Base-by-base conservation (phyloP, 2,797 vertebrate species). In the Sandelia bainsii region DNA sequence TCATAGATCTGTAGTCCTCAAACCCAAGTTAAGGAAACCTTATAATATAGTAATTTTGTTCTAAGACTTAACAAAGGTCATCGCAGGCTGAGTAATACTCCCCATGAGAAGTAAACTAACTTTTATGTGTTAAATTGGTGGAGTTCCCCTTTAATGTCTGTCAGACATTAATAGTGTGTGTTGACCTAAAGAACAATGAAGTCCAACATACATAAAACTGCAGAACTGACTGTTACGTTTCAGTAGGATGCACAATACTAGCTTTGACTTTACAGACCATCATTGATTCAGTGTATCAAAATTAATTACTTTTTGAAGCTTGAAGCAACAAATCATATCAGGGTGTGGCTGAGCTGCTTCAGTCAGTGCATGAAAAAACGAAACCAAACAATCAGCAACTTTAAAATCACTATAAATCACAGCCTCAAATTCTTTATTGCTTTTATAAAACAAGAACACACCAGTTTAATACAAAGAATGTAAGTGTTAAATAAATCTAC, bases 391-490 rank as follows among this genome's bases (percentile, higher is more conserved):
- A 63, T 59, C 52, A 27, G 34, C 52, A 48, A 16, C 48, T 51
- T 71, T 29, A 59, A 48, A 78, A 48, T 73, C 22, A 23, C 42
- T 37, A 8, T 65, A 69, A 82, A 69, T 69, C 49, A 58, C 49
- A 25, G 16, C 19, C 19, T 69, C 27, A 56, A 22, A 46, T 45
- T 52, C 3, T 76, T 72, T 80, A 74, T 48, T 42, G 60, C 65
- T 60, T 69, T 59, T 20, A 49, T 62, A 32, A 79, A 75, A 69
- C 22, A 66, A 46, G 46, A 50, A 62, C 20, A 54, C n/a, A 59
- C 9, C 16, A 34, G 40, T 57, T 63, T 37, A 37, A 64, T 48
- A 46, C 39, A 39, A 70, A 79, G 34, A 78, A 39, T 62, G n/a
- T 23, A n/a, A 45, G 39, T 20, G n/a, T 54, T 75, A 13, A 72